phyloP scores from a whole-genome alignment of 2,888 invertebrate genomes.

The Terebella lapidaria region DNA sequence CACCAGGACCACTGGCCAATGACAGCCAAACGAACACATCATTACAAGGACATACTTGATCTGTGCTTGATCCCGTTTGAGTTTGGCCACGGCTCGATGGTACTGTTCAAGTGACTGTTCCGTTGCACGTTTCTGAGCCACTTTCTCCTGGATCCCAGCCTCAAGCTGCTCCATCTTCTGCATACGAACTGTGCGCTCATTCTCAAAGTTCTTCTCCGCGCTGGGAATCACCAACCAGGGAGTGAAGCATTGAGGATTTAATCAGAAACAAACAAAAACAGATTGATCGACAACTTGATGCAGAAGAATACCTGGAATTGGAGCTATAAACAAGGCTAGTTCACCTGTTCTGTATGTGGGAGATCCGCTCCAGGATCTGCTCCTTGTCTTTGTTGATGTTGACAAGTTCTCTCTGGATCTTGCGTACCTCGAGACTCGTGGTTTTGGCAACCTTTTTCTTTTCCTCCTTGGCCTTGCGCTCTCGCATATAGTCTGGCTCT shows the following conservation, averaged over 20 bases:
- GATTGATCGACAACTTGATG: no score
- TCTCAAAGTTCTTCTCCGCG: conserved; percentile 32
- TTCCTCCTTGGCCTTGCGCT: not conserved
- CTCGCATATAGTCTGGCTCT: not conserved
- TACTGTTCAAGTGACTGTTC: conserved; percentile 39
- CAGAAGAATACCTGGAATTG: no score
- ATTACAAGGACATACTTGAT: not conserved
- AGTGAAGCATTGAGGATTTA: no score
- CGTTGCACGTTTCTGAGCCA: conserved; percentile 34
- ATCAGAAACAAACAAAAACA: no score
- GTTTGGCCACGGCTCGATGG: conserved; percentile 26
- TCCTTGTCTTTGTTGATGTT: conserved; percentile 30
- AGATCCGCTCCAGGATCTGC: conserved; percentile 35
- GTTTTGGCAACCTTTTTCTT: not conserved
- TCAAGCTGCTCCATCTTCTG: conserved; percentile 47
- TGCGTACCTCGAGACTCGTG: not conserved
- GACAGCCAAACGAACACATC: no score
- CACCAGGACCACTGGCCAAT: no score
- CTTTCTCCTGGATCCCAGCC: conserved; percentile 30
- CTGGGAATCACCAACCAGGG: not conserved
- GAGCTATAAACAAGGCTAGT: no score
- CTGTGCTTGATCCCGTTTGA: not conserved
- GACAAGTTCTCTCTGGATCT: conserved; percentile 23
- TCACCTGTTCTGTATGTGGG: conserved; percentile 40
- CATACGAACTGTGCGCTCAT: conserved; percentile 32